Percentiles rank a stretch among this genome's conserved stretches.
Conservation (phyloP, 30 jellyfish, hydroid and myxozoan species). For the Sanderia malayensis region DNA sequence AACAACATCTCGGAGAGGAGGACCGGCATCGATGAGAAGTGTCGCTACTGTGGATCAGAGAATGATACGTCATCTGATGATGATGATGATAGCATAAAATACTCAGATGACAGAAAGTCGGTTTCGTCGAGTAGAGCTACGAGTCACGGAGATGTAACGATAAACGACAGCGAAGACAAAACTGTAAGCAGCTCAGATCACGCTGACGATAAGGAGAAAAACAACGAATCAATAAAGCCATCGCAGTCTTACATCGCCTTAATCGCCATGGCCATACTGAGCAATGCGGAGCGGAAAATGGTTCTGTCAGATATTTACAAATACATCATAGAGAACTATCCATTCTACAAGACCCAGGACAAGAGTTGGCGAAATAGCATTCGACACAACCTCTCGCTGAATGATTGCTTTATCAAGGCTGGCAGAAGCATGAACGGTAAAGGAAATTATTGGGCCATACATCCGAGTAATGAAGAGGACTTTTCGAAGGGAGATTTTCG, state of each 20-base stretch:
- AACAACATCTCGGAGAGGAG: background rate
- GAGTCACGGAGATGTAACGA: background rate
- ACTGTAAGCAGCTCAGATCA: background rate
- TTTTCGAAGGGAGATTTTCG: conserved; percentile 87
- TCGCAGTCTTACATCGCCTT: conserved; percentile 83
- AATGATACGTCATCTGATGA: background rate
- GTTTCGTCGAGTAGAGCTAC: background rate
- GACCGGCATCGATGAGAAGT: background rate
- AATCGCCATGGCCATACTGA: conserved; percentile 81
- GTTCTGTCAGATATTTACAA: conserved; percentile 78
- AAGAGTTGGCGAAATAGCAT: conserved; percentile 93
- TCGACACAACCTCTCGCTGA: conserved; percentile 80
- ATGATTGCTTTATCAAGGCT: conserved; percentile 83
- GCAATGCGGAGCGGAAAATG: conserved; percentile 61
- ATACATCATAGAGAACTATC: conserved; percentile 69
- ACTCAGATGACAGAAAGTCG: background rate
- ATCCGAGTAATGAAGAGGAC: conserved; percentile 83
- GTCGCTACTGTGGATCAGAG: background rate
- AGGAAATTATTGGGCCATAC: conserved; percentile 92
- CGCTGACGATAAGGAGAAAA: conserved; percentile 9
- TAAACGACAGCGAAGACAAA: background rate
- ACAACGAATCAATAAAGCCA: conserved; percentile 44
- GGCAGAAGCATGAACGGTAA: conserved; percentile 91
- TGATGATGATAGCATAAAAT: background rate
- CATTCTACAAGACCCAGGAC: conserved; percentile 79